Evolutionary conservation across 1,140 invertebrate genomes (phyloP).

Genomic region (Halesus radiatus): DNA sequence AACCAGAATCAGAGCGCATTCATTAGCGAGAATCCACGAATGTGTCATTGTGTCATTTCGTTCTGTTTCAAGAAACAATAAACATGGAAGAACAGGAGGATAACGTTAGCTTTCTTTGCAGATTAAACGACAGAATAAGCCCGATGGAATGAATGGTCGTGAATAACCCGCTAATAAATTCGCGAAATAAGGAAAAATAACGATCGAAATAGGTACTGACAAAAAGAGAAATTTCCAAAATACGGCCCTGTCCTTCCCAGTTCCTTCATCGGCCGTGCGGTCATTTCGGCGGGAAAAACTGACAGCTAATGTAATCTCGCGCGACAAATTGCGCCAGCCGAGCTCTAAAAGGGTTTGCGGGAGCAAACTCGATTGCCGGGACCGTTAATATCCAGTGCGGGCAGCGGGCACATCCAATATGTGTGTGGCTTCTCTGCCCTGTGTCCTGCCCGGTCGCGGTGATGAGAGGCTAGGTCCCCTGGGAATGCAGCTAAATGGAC

Average conservation of each 20-base stretch:
- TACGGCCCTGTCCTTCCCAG: not conserved
- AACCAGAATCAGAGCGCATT: too few relatives aligned
- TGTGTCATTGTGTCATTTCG: too few relatives aligned
- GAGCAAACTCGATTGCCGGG: constrained; percentile 1
- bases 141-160: too few relatives aligned
- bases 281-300: constrained; percentile 41
- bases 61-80: too few relatives aligned
- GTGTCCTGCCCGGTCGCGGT: not conserved
- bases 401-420: not conserved
- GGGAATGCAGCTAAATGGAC: not conserved
- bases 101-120: too few relatives aligned
- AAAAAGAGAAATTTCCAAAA: too few relatives aligned
- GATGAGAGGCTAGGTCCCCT: not conserved
- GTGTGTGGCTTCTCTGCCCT: not conserved
- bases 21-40: too few relatives aligned
- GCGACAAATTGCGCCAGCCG: constrained; percentile 28
- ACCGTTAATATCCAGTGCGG: not conserved
- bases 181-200: too few relatives aligned
- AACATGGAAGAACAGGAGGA: too few relatives aligned
- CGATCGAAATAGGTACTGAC: too few relatives aligned
- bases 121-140: too few relatives aligned
- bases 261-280: constrained; percentile 9
- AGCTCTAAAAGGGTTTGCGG: constrained; percentile 37
- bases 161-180: too few relatives aligned
- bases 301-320: constrained; percentile 29